A percentile compares a stretch with the other conserved stretches of the same genome.
These are phyloP conservation scores for Drosophila lacteicornis DNA, from an alignment of 1,140 invertebrate genomes.

Conservation along the genomic window DNA sequence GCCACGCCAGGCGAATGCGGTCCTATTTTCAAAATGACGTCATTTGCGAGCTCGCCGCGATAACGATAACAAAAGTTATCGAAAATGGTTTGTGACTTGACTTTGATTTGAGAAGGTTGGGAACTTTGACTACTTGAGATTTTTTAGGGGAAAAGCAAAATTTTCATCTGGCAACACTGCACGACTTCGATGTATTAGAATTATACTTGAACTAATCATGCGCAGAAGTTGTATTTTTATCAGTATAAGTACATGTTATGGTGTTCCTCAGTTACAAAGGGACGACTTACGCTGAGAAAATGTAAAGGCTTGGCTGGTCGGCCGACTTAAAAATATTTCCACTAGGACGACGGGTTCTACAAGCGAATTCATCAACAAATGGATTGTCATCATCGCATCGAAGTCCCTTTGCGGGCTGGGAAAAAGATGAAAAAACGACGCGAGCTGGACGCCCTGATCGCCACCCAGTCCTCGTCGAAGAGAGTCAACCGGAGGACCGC, in stretches of 20 bases:
- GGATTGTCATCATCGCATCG: slow-evolving; percentile 81
- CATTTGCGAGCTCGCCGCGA: too few species aligned
- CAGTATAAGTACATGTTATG: slow-evolving; percentile 56
- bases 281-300: slow-evolving; percentile 36
- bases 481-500: slow-evolving; percentile 51
- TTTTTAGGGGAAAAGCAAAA: too few species aligned
- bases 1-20: too few species aligned
- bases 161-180: too few species aligned
- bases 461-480: slow-evolving; percentile 71
- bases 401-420: slow-evolving; percentile 81
- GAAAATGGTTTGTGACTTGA: too few species aligned
- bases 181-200: slow-evolving; percentile 4
- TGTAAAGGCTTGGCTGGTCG: slow-evolving; percentile 29
- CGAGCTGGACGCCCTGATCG: slow-evolving; percentile 86
- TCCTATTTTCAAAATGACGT: too few species aligned
- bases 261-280: slow-evolving; percentile 38
- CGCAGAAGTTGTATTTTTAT: slow-evolving; percentile 56
- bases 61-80: too few species aligned
- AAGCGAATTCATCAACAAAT: slow-evolving; percentile 47
- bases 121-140: too few species aligned
- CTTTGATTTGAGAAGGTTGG: too few species aligned
- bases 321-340: slow-evolving; percentile 26
- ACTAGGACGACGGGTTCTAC: slow-evolving; percentile 13
- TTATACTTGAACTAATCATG: slow-evolving; percentile 42
- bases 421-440: slow-evolving; percentile 86